Percentiles rank a stretch among this genome's conserved stretches.
These are phyloP conservation scores for Nautilus pompilius DNA, from an alignment of 1,140 invertebrate species.

Conservation along the genomic window DNA sequence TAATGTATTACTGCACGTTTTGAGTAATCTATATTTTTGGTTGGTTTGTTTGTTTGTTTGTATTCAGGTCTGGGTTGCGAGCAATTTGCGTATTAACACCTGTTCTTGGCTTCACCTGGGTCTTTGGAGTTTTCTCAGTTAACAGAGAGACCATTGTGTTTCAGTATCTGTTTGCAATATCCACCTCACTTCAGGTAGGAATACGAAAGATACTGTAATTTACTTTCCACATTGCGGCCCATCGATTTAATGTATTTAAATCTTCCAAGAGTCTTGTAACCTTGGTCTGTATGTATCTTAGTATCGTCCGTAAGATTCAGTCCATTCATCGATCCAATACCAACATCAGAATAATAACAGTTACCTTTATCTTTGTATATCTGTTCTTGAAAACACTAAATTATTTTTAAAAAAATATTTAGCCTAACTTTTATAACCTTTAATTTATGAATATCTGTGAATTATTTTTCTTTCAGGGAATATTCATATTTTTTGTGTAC, in stretches of 20 bases:
- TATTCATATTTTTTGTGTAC: conserved; percentile 34
- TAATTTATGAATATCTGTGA: no score
- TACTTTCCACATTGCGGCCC: not conserved
- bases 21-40: not conserved
- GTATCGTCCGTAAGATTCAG: not conserved
- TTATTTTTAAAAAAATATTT: not conserved
- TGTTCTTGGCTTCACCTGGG: conserved; percentile 35
- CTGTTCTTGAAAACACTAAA: not conserved
- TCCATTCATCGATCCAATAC: not conserved
- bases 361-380: not conserved
- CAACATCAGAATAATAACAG: not conserved
- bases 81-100: conserved; percentile 30
- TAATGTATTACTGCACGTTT: not conserved
- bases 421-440: not conserved
- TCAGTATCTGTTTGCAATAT: conserved; percentile 41
- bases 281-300: not conserved
- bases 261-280: not conserved
- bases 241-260: not conserved
- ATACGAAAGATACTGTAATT: not conserved
- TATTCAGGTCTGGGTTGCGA: conserved; percentile 23
- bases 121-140: conserved; percentile 39
- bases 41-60: not conserved
- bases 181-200: conserved; percentile 40
- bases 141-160: conserved; percentile 33
- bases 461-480: conserved; percentile 28